Evolutionary conservation across 2,888 invertebrate species (phyloP).

Genomic region (Artemia sinica): DNA sequence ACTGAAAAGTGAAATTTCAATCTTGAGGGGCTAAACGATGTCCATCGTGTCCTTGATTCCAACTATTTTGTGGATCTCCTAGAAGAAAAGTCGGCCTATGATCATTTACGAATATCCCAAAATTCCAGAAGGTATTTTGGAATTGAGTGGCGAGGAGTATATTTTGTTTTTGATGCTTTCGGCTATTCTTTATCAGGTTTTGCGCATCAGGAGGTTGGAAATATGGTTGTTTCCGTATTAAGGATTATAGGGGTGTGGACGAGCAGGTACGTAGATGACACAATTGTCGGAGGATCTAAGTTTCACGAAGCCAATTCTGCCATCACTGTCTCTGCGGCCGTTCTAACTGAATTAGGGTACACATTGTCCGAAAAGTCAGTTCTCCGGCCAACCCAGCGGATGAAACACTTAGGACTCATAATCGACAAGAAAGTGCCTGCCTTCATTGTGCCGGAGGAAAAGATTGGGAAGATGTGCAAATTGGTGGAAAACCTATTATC

Average conservation of each 20-base stretch:
- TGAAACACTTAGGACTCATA: not conserved
- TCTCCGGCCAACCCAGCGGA: not conserved
- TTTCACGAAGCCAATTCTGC: not conserved
- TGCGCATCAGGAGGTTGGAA: not conserved
- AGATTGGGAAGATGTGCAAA: not conserved
- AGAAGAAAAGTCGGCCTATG: not conserved
- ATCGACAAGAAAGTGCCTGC: not conserved
- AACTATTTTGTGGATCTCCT: not conserved
- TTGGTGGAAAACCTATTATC: not conserved
- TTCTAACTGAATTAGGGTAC: not conserved
- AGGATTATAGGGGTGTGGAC: not conserved
- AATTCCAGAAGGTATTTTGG: not conserved
- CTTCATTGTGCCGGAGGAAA: not conserved
- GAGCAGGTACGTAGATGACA: not conserved
- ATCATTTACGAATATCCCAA: not conserved
- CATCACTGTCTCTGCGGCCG: not conserved
- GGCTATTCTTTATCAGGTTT: not conserved
- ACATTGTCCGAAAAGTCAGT: not conserved
- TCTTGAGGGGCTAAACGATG: not conserved
- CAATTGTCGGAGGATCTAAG: not conserved
- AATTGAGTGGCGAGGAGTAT: not conserved
- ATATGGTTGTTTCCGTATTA: not conserved
- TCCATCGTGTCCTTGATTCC: not conserved
- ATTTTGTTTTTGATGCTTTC: slow-evolving; percentile 7
- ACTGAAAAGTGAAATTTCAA: not conserved